phyloP scores from a whole-genome alignment of 2,797 vertebrate genomes.

The Pipistrellus pipistrellus region DNA sequence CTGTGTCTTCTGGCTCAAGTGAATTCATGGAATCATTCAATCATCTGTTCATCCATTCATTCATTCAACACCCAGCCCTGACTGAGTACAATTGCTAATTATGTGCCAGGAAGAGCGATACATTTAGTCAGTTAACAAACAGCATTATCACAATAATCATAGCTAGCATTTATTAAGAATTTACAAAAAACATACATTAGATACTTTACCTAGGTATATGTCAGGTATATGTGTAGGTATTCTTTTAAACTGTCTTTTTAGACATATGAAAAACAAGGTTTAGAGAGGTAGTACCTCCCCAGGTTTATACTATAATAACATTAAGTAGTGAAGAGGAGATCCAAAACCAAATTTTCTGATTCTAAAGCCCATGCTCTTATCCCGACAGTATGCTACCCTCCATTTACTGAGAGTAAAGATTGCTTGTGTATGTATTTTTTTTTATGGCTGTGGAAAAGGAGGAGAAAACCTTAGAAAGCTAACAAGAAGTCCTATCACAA shows the following conservation, averaged over 20 bases:
- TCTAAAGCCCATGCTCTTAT: neutral
- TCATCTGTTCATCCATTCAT: neutral
- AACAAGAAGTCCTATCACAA: neutral
- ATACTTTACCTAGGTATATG: neutral
- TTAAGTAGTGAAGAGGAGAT: neutral
- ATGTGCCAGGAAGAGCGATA: neutral
- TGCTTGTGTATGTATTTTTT: neutral
- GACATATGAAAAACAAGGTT: neutral
- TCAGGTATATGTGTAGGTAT: neutral
- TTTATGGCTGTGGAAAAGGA: constrained; percentile 38
- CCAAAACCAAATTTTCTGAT: constrained; percentile 3
- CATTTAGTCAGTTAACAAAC: neutral
- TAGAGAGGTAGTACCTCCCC: neutral
- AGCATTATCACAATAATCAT: neutral
- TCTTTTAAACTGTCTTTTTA: neutral
- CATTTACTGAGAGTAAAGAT: neutral
- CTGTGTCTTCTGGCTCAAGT: neutral
- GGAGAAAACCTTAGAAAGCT: constrained; percentile 31
- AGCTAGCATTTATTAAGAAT: neutral
- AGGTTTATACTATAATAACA: neutral
- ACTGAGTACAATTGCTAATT: neutral
- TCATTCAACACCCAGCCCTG: neutral
- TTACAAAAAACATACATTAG: neutral
- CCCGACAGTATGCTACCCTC: neutral
- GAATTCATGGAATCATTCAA: neutral